Conservation (phyloP, 2,888 invertebrate genomes). For the Amblyjoppa proteus region DNA sequence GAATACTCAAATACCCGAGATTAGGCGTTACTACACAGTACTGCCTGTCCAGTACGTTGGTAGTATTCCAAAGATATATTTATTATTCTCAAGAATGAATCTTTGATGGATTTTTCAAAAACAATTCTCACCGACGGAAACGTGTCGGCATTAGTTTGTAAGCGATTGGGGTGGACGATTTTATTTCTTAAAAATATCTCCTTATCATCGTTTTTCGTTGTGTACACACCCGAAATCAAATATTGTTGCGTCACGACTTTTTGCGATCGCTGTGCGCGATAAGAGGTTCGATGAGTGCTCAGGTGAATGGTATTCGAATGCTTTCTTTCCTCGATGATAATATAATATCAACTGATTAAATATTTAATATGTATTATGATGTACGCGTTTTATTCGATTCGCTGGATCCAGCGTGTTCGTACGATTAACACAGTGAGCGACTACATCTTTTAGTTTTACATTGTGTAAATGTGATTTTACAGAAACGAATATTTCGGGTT, state of each 20-base stretch:
- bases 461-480: too few relatives aligned
- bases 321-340: background rate
- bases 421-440: too few relatives aligned
- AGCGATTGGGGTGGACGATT: background rate
- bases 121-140: too few relatives aligned
- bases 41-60: background rate
- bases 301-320: background rate
- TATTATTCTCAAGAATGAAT: too few relatives aligned
- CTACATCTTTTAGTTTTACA: too few relatives aligned
- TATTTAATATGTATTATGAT: background rate
- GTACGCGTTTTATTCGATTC: background rate
- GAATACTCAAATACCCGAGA: slow-evolving; percentile 77
- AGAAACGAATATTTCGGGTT: too few relatives aligned
- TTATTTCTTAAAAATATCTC: background rate
- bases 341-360: slow-evolving; percentile 10
- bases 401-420: too few relatives aligned
- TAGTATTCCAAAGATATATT: background rate
- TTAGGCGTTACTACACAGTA: background rate
- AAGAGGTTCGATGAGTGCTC: slow-evolving; percentile 15
- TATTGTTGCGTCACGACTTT: slow-evolving; percentile 12
- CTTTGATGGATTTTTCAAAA: too few relatives aligned
- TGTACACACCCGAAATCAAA: background rate
- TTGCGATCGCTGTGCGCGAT: slow-evolving; percentile 8
- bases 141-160: too few relatives aligned
- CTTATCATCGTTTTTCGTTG: background rate